Evolutionary conservation across 1,140 invertebrate species (phyloP).

Genomic region (Drosophila murphyi): DNA sequence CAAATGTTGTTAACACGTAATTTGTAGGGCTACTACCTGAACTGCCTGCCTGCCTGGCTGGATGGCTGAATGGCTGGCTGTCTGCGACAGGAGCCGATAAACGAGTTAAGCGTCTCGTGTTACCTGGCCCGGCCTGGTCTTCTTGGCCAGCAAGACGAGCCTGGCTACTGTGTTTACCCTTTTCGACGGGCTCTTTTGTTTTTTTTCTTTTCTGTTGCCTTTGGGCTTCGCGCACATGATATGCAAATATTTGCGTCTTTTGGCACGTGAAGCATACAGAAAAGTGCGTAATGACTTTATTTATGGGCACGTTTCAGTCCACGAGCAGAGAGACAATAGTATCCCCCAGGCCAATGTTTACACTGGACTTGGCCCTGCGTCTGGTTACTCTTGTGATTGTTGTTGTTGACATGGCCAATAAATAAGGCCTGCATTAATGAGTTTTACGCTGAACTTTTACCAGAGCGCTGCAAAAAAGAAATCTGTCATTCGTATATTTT

Average conservation of each 20-base stretch:
- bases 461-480: constrained; percentile 25
- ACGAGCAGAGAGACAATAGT: constrained; percentile 52
- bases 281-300: constrained; percentile 78
- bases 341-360: constrained; percentile 58
- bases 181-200: constrained; percentile 10
- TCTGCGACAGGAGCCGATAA: constrained; percentile 10
- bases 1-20: constrained; percentile 76
- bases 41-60: constrained; percentile 1
- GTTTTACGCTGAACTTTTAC: constrained; percentile 55
- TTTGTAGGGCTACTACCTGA: constrained; percentile 49
- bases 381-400: background rate
- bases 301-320: constrained; percentile 50
- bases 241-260: constrained; percentile 70
- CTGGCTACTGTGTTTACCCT: constrained; percentile 49
- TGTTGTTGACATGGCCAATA: constrained; percentile 65
- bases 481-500: constrained; percentile 4
- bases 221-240: constrained; percentile 39
- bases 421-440: constrained; percentile 71
- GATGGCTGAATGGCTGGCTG: background rate
- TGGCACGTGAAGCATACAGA: constrained; percentile 38
- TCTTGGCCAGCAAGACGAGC: background rate
- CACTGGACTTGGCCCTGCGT: constrained; percentile 16
- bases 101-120: constrained; percentile 29
- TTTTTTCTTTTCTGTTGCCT: constrained; percentile 11
- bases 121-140: constrained; percentile 26